A percentile compares a stretch with the other conserved stretches of the same genome.
These are phyloP conservation scores for Sebastes nivosus DNA, from an alignment of 2,797 vertebrate species.

Conservation along the genomic window DNA sequence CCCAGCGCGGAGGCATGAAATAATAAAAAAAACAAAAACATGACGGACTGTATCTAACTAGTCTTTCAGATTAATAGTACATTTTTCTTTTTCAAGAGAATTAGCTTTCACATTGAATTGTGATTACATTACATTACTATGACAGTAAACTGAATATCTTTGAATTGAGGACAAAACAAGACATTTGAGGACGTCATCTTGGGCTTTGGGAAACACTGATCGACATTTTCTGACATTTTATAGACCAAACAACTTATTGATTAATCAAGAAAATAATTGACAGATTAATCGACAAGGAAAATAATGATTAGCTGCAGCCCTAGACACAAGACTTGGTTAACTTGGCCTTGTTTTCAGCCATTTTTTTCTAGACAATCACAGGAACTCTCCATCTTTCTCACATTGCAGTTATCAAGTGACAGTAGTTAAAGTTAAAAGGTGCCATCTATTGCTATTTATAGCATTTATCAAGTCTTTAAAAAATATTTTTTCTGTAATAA, in stretches of 20 bases:
- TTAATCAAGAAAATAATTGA: no score
- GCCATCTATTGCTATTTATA: neutral
- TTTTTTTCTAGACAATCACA: neutral
- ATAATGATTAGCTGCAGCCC: no score
- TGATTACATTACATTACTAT: neutral
- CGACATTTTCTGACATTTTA: no score
- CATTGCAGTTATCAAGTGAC: neutral
- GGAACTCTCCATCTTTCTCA: neutral
- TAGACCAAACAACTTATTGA: no score
- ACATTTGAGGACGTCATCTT: no score
- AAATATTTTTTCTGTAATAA: neutral
- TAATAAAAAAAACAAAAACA: neutral
- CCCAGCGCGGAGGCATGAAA: no score
- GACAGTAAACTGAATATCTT: no score
- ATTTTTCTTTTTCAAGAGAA: neutral
- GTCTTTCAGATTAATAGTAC: neutral
- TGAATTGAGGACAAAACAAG: no score
- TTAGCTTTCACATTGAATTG: neutral
- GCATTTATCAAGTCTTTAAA: neutral
- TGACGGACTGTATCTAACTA: neutral
- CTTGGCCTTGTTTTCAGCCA: neutral
- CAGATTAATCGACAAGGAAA: no score
- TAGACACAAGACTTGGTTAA: neutral
- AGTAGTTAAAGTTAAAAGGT: neutral
- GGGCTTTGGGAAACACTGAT: no score